Base-by-base conservation (phyloP, 2,888 invertebrate genomes). In the Heterodera filipjevi region DNA sequence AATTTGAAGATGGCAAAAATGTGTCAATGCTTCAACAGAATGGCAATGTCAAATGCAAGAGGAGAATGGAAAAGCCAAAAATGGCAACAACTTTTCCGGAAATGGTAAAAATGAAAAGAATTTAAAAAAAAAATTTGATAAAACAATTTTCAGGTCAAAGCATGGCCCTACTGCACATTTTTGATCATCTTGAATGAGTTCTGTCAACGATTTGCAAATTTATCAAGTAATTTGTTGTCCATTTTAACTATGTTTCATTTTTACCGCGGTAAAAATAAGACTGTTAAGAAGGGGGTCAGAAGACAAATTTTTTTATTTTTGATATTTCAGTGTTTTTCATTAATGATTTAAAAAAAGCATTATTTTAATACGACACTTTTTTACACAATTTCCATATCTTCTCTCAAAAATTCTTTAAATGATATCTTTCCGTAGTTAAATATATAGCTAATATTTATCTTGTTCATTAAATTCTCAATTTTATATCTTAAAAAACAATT, bases 131-230 rank as follows among this genome's bases (percentile, higher is more conserved):
- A 8, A 0, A 6, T 59, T 59, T 30, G 0, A 10, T 2, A 6
- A 39, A 59, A 27, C 10, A 27, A 27, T 27, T n/a, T 59, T n/a
- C 19, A 59, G 59, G 59, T 81, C 70, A 46, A 59, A 72, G 72
- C 66, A 14, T 88, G 88, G 88, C 88, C 88, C 8, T 87, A 86
- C 68, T 86, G 85, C 12, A 89, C 88, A 19, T 83, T 89, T 75
- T 85, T 87, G 91, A 97, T 98, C 88, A 92, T 98, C 84, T 93
- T 93, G 90, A 97, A 96, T 93, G 98, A 98, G 90, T 96, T 98
- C 91, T 98, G 97, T 91, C 98, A 98, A 91, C 92, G 35, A 32
- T 68, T 68, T 35, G 68, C 79, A n/a, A 66, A 68, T 79, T 66
- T 78, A 66, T 68, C 66, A 16, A 77, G 78, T 78, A 22, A 75